These are phyloP conservation scores for Ploceus nigricollis DNA, from an alignment of 2,113 vertebrate genomes.

Conservation along the genomic window DNA sequence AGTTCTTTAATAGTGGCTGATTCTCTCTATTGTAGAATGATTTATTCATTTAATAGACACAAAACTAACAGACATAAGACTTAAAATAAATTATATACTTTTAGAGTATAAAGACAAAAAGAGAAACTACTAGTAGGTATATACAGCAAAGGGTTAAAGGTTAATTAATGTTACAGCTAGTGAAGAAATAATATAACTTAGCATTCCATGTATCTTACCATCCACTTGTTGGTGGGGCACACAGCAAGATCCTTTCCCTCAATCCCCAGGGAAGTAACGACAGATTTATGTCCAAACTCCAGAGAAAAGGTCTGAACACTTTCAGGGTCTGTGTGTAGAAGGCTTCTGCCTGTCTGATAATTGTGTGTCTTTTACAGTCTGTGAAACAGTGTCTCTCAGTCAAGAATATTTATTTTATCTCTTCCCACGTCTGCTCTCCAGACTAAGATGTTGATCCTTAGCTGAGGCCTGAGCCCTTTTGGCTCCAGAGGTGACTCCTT, in stretches of 20 bases:
- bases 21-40: no score
- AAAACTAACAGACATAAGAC: background rate
- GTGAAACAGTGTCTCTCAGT: background rate
- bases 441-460: background rate
- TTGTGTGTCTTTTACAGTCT: background rate
- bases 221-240: background rate
- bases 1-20: no score
- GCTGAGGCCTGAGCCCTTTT: background rate
- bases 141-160: background rate
- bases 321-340: background rate
- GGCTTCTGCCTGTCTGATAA: background rate
- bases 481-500: background rate
- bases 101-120: background rate
- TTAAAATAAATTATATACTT: background rate
- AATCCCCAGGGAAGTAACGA: background rate
- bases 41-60: background rate
- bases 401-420: background rate
- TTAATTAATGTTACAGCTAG: background rate
- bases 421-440: background rate
- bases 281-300: accelerated
- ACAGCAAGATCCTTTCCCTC: background rate
- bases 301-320: accelerated
- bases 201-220: background rate
- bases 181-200: background rate
- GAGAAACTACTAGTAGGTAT: background rate